These are phyloP conservation scores for Periphyllus acericola DNA, from an alignment of 2,888 invertebrate species.

Conservation along the genomic window DNA sequence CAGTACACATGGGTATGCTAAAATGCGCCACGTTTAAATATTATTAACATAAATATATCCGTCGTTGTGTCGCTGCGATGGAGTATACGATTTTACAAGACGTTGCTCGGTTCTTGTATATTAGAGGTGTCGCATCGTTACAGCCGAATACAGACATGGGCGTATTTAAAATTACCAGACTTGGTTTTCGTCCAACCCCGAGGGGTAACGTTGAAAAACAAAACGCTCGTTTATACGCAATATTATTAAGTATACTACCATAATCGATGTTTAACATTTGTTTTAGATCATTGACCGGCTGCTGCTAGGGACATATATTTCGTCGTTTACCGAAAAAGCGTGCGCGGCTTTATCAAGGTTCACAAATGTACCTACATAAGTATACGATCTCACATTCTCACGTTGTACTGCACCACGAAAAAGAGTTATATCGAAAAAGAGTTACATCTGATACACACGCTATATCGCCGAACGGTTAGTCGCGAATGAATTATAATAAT, in stretches of 20 bases:
- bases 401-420: background rate
- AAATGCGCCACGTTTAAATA: background rate
- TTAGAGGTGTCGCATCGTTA: too few species aligned
- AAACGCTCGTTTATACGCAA: too few species aligned
- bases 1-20: background rate
- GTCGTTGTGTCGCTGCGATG: background rate
- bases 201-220: too few species aligned
- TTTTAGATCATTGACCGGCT: too few species aligned
- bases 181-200: too few species aligned
- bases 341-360: background rate
- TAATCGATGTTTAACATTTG: too few species aligned
- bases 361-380: background rate
- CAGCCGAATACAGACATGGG: too few species aligned
- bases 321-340: background rate
- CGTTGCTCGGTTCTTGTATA: background rate
- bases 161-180: too few species aligned
- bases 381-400: background rate
- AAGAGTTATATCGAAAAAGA: too few species aligned
- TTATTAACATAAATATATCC: background rate
- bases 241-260: too few species aligned
- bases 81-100: background rate
- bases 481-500: background rate
- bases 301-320: too few species aligned
- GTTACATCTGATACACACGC: background rate
- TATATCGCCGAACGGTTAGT: background rate